These are phyloP conservation scores for Oryzias javanicus DNA, from an alignment of 2,113 vertebrate species.

Conservation along the genomic window DNA sequence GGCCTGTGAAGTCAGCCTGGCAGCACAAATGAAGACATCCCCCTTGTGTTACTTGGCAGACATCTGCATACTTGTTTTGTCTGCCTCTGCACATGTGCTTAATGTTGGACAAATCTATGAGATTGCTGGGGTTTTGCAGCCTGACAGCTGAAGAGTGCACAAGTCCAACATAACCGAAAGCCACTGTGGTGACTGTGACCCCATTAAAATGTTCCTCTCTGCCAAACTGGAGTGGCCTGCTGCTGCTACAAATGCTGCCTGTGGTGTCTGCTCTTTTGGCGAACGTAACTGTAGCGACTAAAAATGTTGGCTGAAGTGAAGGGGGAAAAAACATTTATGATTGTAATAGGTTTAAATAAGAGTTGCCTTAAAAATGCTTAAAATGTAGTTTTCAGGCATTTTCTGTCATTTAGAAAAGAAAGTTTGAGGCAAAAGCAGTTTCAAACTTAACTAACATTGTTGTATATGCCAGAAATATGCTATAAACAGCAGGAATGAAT, in stretches of 20 bases:
- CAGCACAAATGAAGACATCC: conserved; percentile 56
- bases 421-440: neutral
- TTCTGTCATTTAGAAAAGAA: neutral
- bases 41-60: conserved; percentile 34
- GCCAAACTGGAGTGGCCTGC: conserved; percentile 39
- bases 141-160: conserved; percentile 33
- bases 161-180: conserved; percentile 24
- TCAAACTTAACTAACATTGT: neutral
- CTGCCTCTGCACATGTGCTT: conserved; percentile 28
- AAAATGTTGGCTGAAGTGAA: neutral
- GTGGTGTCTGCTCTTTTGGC: conserved; percentile 5
- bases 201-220: conserved; percentile 53
- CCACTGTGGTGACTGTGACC: conserved; percentile 46
- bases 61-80: conserved; percentile 41
- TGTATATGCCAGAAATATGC: conserved; percentile 30
- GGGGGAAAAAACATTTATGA: too few species aligned
- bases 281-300: conserved; percentile 3
- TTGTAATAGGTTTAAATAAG: too few species aligned
- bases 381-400: too few species aligned
- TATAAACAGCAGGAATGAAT: conserved; percentile 43
- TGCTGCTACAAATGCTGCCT: conserved; percentile 29
- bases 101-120: conserved; percentile 23
- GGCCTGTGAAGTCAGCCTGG: conserved; percentile 58
- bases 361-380: too few species aligned
- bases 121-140: conserved; percentile 16